Conservation (phyloP, 53 echinoderm and acorn worm species). For the Henricia sp. region DNA sequence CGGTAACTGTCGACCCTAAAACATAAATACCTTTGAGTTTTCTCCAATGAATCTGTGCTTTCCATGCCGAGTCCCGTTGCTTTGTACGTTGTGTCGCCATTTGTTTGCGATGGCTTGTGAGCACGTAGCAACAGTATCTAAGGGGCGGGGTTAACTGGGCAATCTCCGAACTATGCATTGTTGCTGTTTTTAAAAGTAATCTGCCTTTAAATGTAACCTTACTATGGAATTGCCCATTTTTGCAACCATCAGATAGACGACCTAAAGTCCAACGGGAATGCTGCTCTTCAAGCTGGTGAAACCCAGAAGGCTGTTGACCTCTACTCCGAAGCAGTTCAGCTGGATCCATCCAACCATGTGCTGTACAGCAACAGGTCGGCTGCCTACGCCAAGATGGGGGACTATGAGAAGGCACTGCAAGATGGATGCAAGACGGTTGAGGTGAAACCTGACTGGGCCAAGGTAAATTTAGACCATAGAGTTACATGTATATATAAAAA, state of each 20-base stretch:
- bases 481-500: no score
- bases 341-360: slow-evolving; percentile 63
- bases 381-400: slow-evolving; percentile 57
- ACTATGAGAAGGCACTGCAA: slow-evolving; percentile 51
- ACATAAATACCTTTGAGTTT: no score
- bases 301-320: slow-evolving; percentile 55
- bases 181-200: no score
- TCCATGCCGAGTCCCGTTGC: no score
- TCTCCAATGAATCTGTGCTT: neutral
- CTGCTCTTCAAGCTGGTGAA: slow-evolving; percentile 58
- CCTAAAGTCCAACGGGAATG: slow-evolving; percentile 62
- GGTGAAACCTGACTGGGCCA: slow-evolving; percentile 70
- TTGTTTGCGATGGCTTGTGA: no score
- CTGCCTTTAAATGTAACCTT: no score
- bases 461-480: slow-evolving; percentile 50
- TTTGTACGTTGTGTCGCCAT: no score
- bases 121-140: no score
- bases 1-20: no score
- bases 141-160: no score
- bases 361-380: slow-evolving; percentile 74
- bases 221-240: neutral
- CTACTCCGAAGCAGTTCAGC: slow-evolving; percentile 56
- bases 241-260: slow-evolving; percentile 24
- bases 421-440: slow-evolving; percentile 57
- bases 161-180: no score